A percentile compares a stretch with the other conserved stretches of the same genome.
Evolutionary conservation across 1,140 invertebrate genomes (phyloP).

Genomic region (Antheraea mylitta): DNA sequence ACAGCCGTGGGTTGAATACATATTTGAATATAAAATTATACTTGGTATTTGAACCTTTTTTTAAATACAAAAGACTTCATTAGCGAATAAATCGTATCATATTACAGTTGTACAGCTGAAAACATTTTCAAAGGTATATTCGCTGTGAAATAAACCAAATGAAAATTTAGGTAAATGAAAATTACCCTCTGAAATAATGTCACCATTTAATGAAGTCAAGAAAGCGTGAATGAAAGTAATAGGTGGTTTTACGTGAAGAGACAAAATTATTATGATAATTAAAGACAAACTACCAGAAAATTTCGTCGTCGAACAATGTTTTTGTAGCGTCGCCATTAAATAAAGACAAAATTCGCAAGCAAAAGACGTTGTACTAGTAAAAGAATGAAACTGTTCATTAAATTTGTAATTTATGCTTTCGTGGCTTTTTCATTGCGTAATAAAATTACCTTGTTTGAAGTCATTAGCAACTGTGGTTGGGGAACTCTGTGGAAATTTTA

Average conservation of each 20-base stretch:
- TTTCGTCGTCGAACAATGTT: constrained; percentile 48
- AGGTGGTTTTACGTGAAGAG: constrained; percentile 43
- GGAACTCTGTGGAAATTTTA: constrained; percentile 21
- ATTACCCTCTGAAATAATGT: constrained; percentile 57
- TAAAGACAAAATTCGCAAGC: constrained; percentile 19
- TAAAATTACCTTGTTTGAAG: constrained; percentile 33
- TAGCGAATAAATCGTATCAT: constrained; percentile 13
- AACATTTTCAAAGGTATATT: neutral
- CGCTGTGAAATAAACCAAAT: constrained; percentile 25
- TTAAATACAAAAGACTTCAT: neutral
- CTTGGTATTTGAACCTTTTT: neutral
- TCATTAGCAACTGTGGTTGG: constrained; percentile 20
- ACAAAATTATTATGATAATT: constrained; percentile 62
- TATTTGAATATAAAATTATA: constrained; percentile 3
- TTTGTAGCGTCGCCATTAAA: constrained; percentile 40
- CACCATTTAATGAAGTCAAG: constrained; percentile 49
- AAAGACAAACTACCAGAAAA: constrained; percentile 64
- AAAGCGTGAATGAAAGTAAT: constrained; percentile 65
- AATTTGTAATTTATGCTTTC: constrained; percentile 44
- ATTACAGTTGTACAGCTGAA: neutral
- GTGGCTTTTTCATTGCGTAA: constrained; percentile 36
- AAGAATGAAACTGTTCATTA: constrained; percentile 47
- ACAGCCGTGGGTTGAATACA: constrained; percentile 3
- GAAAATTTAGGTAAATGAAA: constrained; percentile 57
- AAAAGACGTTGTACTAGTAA: constrained; percentile 23